phyloP scores from a whole-genome alignment of 2,113 vertebrate genomes.

The Nestor notabilis region DNA sequence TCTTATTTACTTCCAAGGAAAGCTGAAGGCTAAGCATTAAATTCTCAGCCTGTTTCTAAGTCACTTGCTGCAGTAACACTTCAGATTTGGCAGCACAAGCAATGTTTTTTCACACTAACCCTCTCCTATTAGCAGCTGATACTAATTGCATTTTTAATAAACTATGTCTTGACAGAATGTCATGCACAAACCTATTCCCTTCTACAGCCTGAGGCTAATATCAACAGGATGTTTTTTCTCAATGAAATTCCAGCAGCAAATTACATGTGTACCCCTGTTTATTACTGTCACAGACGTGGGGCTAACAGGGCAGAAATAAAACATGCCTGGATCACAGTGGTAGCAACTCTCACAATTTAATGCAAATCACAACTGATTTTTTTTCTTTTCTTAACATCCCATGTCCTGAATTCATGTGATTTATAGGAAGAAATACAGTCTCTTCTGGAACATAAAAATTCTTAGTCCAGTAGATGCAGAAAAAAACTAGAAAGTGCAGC shows the following conservation, averaged over 20 bases:
- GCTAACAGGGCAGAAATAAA: neutral
- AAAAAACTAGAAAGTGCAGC: neutral
- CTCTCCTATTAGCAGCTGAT: neutral
- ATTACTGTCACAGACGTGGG: neutral
- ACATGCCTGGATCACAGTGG: neutral
- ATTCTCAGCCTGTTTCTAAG: neutral
- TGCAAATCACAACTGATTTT: neutral
- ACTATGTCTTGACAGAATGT: neutral
- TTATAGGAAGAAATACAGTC: neutral
- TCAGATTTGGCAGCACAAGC: neutral
- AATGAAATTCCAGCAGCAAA: neutral
- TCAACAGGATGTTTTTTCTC: neutral
- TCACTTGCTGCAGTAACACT: neutral
- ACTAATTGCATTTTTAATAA: conserved; percentile 15
- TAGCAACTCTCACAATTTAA: neutral
- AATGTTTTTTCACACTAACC: neutral
- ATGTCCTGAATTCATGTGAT: neutral
- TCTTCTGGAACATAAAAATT: neutral
- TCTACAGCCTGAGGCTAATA: neutral
- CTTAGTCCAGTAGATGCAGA: neutral
- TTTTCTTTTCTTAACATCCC: neutral
- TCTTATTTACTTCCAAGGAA: neutral
- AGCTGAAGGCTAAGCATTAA: neutral
- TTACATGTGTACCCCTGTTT: neutral
- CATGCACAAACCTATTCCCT: neutral